These are phyloP conservation scores for Lepidurus arcticus DNA, from an alignment of 1,140 invertebrate genomes.

Conservation along the genomic window DNA sequence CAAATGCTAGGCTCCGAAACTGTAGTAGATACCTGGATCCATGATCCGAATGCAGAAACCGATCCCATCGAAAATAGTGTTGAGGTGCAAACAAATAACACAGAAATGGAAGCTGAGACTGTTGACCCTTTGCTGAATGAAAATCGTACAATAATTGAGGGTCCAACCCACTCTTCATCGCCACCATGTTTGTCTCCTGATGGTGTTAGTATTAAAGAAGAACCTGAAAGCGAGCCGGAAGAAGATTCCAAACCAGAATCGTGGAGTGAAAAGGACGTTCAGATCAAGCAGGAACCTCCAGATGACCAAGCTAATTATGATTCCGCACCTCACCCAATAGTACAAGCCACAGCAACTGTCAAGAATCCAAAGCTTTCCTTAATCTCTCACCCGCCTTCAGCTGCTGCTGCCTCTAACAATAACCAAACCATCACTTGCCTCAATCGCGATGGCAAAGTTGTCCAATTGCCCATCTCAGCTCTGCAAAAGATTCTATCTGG, in stretches of 20 bases:
- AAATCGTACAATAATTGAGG: slow-evolving; percentile 29
- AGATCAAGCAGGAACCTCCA: background rate
- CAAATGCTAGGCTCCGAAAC: slow-evolving; percentile 78
- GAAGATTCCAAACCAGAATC: background rate
- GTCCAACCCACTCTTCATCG: slow-evolving; percentile 30
- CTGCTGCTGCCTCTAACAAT: background rate
- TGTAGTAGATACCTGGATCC: slow-evolving; percentile 60
- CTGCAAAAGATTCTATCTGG: background rate
- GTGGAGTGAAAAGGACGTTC: background rate
- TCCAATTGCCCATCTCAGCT: background rate
- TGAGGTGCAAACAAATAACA: slow-evolving; percentile 39
- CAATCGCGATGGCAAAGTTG: background rate
- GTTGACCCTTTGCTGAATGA: background rate
- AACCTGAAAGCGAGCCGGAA: background rate
- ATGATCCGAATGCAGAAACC: slow-evolving; percentile 43
- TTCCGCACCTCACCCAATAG: background rate
- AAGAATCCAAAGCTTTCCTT: background rate
- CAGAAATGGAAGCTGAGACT: slow-evolving; percentile 26
- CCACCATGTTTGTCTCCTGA: background rate
- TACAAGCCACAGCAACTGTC: background rate
- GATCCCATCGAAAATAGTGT: slow-evolving; percentile 30
- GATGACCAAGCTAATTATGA: background rate
- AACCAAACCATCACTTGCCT: background rate
- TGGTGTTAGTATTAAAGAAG: slow-evolving; percentile 9
- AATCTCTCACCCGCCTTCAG: background rate